Conservation (phyloP, 2,797 vertebrate genomes). For the Adelosebastes latens region DNA sequence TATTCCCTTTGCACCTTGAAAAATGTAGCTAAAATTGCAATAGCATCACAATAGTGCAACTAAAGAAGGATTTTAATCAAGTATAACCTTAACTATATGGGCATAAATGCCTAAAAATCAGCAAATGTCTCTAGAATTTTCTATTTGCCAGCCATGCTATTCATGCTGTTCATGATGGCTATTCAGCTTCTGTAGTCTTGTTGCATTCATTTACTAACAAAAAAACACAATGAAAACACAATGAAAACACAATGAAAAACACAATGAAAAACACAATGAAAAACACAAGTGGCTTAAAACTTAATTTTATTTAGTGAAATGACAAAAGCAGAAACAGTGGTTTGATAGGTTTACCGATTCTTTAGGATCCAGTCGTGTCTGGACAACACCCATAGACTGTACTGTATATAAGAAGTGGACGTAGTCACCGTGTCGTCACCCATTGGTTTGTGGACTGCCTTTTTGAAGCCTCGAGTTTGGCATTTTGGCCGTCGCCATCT, state of each 20-base stretch:
- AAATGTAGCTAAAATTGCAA: not conserved
- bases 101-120: not conserved
- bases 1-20: not conserved
- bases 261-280: too few species aligned
- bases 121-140: not conserved
- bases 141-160: too few species aligned
- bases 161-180: not conserved
- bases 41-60: too few species aligned
- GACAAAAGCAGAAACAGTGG: not conserved
- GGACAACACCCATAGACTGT: too few species aligned
- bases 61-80: not conserved
- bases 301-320: not conserved
- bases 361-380: too few species aligned
- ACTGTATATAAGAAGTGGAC: too few species aligned
- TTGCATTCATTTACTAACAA: not conserved
- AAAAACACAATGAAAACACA: not conserved
- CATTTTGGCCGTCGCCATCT: too few species aligned
- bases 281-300: not conserved
- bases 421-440: too few species aligned
- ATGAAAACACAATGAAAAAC: too few species aligned
- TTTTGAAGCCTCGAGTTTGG: too few species aligned
- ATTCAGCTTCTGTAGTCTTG: not conserved
- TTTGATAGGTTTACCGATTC: not conserved
- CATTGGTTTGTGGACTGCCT: too few species aligned
- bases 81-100: not conserved